These are phyloP conservation scores for Agrypnia vestita DNA, from an alignment of 1,140 invertebrate species.

Conservation along the genomic window DNA sequence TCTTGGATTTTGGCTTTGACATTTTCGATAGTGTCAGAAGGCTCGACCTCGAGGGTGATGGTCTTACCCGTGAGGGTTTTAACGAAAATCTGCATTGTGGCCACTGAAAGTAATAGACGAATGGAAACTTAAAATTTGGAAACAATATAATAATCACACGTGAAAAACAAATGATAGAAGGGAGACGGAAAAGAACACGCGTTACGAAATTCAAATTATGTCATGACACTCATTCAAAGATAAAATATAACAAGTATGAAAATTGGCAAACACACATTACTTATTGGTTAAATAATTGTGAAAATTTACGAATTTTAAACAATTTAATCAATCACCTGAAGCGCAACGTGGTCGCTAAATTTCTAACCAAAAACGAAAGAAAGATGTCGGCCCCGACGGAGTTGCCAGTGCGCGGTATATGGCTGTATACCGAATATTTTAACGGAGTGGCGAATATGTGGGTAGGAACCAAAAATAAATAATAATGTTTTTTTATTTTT, in stretches of 20 bases:
- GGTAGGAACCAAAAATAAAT: conserved; percentile 13
- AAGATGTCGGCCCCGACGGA: conserved; percentile 42
- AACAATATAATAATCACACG: neutral
- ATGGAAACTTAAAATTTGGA: conserved; percentile 41
- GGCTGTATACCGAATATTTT: neutral
- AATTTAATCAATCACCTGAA: conserved; percentile 40
- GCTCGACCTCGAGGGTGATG: conserved; percentile 88
- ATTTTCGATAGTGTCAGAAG: conserved; percentile 90
- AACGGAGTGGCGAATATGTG: neutral
- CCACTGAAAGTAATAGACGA: conserved; percentile 61
- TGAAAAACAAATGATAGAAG: conserved; percentile 32
- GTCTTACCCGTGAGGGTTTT: conserved; percentile 91
- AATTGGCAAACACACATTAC: neutral
- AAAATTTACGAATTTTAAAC: neutral
- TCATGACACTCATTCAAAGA: neutral
- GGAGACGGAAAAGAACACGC: conserved; percentile 30
- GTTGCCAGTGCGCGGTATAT: conserved; percentile 11
- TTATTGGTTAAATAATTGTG: neutral
- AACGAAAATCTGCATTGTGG: conserved; percentile 86
- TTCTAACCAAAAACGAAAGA: conserved; percentile 50
- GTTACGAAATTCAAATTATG: conserved; percentile 36
- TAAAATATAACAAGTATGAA: neutral
- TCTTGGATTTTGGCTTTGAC: conserved; percentile 89
- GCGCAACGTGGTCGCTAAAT: conserved; percentile 49
- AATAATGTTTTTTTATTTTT: too few relatives aligned